Percentiles rank a stretch among this genome's conserved stretches.
Evolutionary conservation across 2,113 vertebrate species (phyloP).

Genomic region (Condylura cristata): DNA sequence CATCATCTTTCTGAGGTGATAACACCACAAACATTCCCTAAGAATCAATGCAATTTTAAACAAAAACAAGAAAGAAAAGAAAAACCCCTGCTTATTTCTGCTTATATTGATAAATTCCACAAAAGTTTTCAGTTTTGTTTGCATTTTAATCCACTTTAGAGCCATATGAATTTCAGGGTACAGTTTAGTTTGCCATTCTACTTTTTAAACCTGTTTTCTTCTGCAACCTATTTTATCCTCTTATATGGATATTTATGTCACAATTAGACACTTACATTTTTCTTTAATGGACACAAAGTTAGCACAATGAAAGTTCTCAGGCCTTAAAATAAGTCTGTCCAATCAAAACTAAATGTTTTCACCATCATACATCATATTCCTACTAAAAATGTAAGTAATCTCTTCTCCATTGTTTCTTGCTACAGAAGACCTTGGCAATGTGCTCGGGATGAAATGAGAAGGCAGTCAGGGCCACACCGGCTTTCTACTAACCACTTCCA

Average conservation of each 20-base stretch:
- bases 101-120: slow-evolving; percentile 66
- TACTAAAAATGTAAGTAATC: neutral
- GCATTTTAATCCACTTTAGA: slow-evolving; percentile 72
- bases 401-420: neutral
- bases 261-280: slow-evolving; percentile 72
- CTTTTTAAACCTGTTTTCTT: slow-evolving; percentile 82
- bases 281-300: slow-evolving; percentile 62
- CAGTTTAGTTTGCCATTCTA: slow-evolving; percentile 78
- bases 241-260: slow-evolving; percentile 67
- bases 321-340: slow-evolving; percentile 25
- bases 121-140: slow-evolving; percentile 26
- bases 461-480: neutral
- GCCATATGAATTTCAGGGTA: slow-evolving; percentile 80
- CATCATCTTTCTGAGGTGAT: neutral
- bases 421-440: neutral
- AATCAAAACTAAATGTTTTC: neutral
- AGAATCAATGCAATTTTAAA: slow-evolving; percentile 70
- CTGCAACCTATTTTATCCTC: slow-evolving; percentile 80
- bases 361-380: neutral
- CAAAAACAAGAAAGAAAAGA: neutral
- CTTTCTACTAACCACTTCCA: neutral
- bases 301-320: slow-evolving; percentile 31
- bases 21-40: slow-evolving; percentile 17
- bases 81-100: slow-evolving; percentile 61
- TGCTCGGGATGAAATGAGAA: neutral